Percentiles rank a stretch among this genome's conserved stretches.
phyloP scores from a whole-genome alignment of 2,888 invertebrate species.

The Tipula lateralis region DNA sequence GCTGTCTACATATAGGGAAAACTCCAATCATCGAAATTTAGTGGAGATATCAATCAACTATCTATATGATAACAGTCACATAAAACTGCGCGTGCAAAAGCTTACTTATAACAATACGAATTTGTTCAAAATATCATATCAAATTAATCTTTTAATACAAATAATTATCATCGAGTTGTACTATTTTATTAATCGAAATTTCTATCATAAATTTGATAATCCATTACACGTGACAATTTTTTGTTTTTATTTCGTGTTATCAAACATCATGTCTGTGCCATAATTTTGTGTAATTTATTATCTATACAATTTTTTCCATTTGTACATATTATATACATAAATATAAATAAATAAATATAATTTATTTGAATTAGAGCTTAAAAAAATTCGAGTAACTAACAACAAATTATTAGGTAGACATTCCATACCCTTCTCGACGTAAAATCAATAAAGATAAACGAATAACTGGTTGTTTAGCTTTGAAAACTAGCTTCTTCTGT shows the following conservation, averaged over 20 bases:
- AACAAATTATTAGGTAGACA: not conserved
- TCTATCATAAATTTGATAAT: not conserved
- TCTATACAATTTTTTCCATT: not conserved
- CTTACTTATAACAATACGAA: too few species aligned
- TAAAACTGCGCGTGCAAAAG: too few species aligned
- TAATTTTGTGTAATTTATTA: conserved; percentile 11
- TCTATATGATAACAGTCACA: too few species aligned
- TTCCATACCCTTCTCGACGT: not conserved
- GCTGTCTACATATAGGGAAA: too few species aligned
- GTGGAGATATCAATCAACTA: too few species aligned
- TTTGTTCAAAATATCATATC: too few species aligned
- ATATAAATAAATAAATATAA: not conserved
- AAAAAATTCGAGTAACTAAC: not conserved
- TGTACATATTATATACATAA: not conserved
- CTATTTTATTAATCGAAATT: too few species aligned
- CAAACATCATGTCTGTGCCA: not conserved
- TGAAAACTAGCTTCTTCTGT: not conserved
- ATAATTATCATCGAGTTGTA: too few species aligned
- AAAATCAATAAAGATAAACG: not conserved
- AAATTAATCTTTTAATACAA: too few species aligned
- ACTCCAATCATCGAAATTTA: too few species aligned
- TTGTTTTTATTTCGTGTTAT: not conserved
- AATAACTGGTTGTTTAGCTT: not conserved
- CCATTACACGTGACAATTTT: not conserved
- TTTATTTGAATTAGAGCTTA: not conserved